Evolutionary conservation across 53 echinoderm and acorn worm genomes (phyloP).

Genomic region (Luidia sarsii): DNA sequence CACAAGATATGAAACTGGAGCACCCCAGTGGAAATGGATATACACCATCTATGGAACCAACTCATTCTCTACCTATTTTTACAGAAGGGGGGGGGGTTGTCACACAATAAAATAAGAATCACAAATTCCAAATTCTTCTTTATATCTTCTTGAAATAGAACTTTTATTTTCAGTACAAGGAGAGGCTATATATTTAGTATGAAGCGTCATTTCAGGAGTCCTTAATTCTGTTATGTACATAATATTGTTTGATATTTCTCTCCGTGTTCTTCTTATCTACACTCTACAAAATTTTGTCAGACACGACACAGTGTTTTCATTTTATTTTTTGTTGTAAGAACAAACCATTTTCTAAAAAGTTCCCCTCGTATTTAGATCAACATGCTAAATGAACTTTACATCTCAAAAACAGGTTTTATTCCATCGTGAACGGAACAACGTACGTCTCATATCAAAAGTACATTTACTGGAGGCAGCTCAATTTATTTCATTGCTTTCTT

Average conservation of each 20-base stretch:
- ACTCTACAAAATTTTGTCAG: slow-evolving; percentile 56
- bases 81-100: no score
- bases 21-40: no score
- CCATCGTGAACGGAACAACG: neutral
- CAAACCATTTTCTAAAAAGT: slow-evolving; percentile 59
- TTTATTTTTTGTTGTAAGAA: slow-evolving; percentile 34
- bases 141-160: slow-evolving; percentile 66
- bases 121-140: slow-evolving; percentile 8
- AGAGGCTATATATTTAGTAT: slow-evolving; percentile 34
- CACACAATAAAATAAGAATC: neutral
- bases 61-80: no score
- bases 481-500: slow-evolving; percentile 52
- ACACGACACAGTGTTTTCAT: slow-evolving; percentile 48
- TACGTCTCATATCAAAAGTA: slow-evolving; percentile 51
- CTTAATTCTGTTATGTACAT: slow-evolving; percentile 56
- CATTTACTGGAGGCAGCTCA: slow-evolving; percentile 54
- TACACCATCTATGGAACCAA: no score
- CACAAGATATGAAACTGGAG: no score
- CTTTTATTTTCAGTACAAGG: slow-evolving; percentile 71
- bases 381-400: slow-evolving; percentile 41
- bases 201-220: slow-evolving; percentile 56
- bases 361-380: slow-evolving; percentile 46
- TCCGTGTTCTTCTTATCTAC: slow-evolving; percentile 57
- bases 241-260: slow-evolving; percentile 49
- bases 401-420: slow-evolving; percentile 21